These are phyloP conservation scores for Patiria pectinifera DNA, from an alignment of 53 echinoderm and acorn worm species.

Conservation along the genomic window DNA sequence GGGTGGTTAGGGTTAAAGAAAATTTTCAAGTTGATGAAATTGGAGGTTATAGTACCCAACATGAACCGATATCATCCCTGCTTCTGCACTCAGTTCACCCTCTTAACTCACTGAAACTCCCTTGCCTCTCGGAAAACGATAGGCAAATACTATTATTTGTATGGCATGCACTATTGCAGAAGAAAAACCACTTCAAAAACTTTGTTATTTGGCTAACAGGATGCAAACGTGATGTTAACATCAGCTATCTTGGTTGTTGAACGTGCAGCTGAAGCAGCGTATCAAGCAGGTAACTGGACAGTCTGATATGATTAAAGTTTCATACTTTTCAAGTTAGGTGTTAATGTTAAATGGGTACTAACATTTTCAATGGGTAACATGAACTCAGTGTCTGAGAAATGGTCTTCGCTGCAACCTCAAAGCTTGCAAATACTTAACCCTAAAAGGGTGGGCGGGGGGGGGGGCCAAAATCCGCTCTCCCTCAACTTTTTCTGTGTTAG, in stretches of 20 bases:
- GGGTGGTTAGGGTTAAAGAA: no score
- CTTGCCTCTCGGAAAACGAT: no score
- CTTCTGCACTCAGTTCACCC: no score
- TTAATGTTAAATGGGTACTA: not conserved
- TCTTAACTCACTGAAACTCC: no score
- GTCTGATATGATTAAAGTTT: not conserved
- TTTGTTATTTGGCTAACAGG: slow-evolving; percentile 31
- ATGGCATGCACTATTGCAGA: not conserved
- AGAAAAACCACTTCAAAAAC: not conserved
- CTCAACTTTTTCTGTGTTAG: no score
- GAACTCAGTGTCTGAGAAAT: not conserved
- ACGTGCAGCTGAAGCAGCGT: slow-evolving; percentile 53
- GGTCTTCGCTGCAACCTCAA: not conserved
- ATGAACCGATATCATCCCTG: no score
- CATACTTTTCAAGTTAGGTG: not conserved
- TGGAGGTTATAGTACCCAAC: no score
- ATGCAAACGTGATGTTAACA: slow-evolving; percentile 29
- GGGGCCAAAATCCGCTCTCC: no score
- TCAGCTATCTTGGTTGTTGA: slow-evolving; percentile 50
- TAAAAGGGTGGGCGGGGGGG: no score
- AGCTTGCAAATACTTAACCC: not conserved
- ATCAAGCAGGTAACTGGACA: slow-evolving; percentile 39
- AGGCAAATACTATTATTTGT: no score
- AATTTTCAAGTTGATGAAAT: no score
- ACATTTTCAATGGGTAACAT: not conserved